These are phyloP conservation scores for Phrynocephalus forsythii DNA, from an alignment of 2,797 vertebrate genomes.

Conservation along the genomic window DNA sequence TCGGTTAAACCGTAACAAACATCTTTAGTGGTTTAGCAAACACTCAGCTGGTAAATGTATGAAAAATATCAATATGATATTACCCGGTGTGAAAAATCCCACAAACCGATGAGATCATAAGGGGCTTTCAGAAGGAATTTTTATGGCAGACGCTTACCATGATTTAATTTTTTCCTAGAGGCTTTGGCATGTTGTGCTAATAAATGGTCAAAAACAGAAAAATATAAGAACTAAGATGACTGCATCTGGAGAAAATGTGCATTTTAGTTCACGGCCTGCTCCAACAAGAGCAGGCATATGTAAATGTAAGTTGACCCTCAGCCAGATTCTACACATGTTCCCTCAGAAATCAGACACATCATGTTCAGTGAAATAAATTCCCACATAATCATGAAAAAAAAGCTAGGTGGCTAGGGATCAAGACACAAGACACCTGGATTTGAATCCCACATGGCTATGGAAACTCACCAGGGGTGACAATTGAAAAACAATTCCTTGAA, in stretches of 20 bases:
- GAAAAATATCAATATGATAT: conserved; percentile 15
- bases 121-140: conserved; percentile 19
- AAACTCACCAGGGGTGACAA: no score
- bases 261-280: conserved; percentile 2
- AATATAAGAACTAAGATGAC: background rate
- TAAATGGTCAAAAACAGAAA: conserved; percentile 8
- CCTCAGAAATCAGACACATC: background rate
- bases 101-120: conserved; percentile 24
- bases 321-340: background rate
- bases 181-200: background rate
- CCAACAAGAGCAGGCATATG: conserved; percentile 11
- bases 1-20: background rate
- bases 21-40: conserved; percentile 22
- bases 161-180: conserved; percentile 9
- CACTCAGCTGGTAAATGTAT: conserved; percentile 6
- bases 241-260: background rate
- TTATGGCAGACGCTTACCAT: conserved; percentile 16
- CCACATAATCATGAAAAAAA: background rate
- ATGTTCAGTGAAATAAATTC: background rate
- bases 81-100: conserved; percentile 16
- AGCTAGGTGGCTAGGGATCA: no score
- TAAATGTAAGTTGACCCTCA: conserved; percentile 5
- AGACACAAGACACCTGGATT: no score
- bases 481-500: no score
- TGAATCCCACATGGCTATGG: no score